phyloP scores from a whole-genome alignment of 1,140 invertebrate species.

The Colletes latitarsis region DNA sequence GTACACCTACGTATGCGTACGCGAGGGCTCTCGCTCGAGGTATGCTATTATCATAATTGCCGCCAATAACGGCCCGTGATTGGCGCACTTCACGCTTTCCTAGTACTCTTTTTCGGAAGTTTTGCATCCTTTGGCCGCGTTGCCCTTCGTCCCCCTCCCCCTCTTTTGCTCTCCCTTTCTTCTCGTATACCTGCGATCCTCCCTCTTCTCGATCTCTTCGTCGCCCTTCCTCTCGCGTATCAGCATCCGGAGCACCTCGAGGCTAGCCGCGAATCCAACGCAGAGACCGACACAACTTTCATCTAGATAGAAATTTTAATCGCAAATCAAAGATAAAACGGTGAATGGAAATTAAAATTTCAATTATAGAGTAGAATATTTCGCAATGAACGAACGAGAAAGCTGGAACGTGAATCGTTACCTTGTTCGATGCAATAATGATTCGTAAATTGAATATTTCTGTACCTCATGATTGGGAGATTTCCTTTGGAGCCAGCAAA shows the following conservation, averaged over 20 bases:
- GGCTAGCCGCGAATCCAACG: too few relatives aligned
- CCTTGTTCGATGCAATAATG: too few relatives aligned
- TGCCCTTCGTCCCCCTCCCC: constrained; percentile 41
- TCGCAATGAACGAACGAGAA: too few relatives aligned
- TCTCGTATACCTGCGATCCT: constrained; percentile 22
- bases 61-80: constrained; percentile 79
- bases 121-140: constrained; percentile 67
- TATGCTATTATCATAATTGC: constrained; percentile 81
- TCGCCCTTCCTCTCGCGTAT: background rate
- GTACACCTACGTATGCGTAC: constrained; percentile 41
- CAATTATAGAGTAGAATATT: too few relatives aligned
- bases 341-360: too few relatives aligned
- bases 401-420: too few relatives aligned
- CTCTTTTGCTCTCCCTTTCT: background rate
- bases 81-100: constrained; percentile 78
- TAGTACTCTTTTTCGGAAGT: constrained; percentile 77
- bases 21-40: constrained; percentile 75
- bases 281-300: too few relatives aligned
- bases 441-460: too few relatives aligned
- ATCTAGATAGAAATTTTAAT: too few relatives aligned
- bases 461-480: too few relatives aligned
- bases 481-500: too few relatives aligned
- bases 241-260: constrained; percentile 1
- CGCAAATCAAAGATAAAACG: too few relatives aligned
- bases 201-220: background rate